These are phyloP conservation scores for Spermophilus dauricus DNA, from an alignment of 2,113 vertebrate genomes.

Conservation along the genomic window DNA sequence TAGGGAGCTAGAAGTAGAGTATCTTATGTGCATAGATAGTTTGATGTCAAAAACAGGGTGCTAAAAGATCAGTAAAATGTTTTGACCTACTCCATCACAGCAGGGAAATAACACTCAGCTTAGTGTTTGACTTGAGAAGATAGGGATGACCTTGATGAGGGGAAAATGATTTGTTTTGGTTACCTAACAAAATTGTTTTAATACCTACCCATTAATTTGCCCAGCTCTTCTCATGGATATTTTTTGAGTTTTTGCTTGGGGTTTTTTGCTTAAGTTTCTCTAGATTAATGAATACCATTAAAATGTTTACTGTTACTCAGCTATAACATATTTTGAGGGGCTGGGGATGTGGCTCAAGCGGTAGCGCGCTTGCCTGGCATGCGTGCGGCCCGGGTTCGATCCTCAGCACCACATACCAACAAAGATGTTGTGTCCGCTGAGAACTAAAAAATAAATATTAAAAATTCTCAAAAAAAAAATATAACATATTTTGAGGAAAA, in stretches of 20 bases:
- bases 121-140: background rate
- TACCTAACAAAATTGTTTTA: background rate
- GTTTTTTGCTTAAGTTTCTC: background rate
- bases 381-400: no score
- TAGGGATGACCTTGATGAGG: background rate
- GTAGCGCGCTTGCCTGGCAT: no score
- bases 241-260: no score
- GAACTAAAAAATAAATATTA: no score
- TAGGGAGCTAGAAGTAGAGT: background rate
- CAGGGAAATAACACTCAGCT: background rate
- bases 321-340: slow-evolving; percentile 1
- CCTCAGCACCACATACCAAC: no score
- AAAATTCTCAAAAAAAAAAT: no score
- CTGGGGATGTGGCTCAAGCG: no score
- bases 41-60: background rate
- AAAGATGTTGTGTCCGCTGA: no score
- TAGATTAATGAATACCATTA: slow-evolving; percentile 23
- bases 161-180: background rate
- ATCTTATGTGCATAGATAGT: background rate
- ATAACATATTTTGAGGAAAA: background rate
- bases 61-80: background rate
- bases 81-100: background rate
- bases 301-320: background rate
- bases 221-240: background rate
- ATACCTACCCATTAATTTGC: background rate